Conservation (phyloP, 1,140 invertebrate species). For the fruit fly (Drosophila melanogaster) region Release_6_plus_ISO1_MT NC_004354.4:18724001-18724500, state of each 20-base stretch:
- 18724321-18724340: not conserved
- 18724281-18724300: not conserved
- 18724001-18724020: not conserved
- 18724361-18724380: slow-evolving; percentile 16
- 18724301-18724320: not conserved
- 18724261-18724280: not conserved
- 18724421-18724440: slow-evolving; percentile 10
- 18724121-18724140: slow-evolving; percentile 17
- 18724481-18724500: not conserved
- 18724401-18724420: not conserved
- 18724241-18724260: not conserved
- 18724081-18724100: not conserved
- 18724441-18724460: slow-evolving; percentile 5
- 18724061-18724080: not conserved
- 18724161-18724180: not conserved
- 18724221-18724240: too few species aligned
- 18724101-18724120: slow-evolving; percentile 24
- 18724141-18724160: slow-evolving; percentile 11
- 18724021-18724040: not conserved
- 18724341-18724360: slow-evolving; percentile 18
- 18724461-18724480: not conserved
- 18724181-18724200: slow-evolving; percentile 59
- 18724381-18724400: slow-evolving; percentile 1
- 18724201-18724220: slow-evolving; percentile 46
- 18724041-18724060: not conserved